These are phyloP conservation scores for Erebia aethiops DNA, from an alignment of 2,888 invertebrate genomes.

Conservation along the genomic window DNA sequence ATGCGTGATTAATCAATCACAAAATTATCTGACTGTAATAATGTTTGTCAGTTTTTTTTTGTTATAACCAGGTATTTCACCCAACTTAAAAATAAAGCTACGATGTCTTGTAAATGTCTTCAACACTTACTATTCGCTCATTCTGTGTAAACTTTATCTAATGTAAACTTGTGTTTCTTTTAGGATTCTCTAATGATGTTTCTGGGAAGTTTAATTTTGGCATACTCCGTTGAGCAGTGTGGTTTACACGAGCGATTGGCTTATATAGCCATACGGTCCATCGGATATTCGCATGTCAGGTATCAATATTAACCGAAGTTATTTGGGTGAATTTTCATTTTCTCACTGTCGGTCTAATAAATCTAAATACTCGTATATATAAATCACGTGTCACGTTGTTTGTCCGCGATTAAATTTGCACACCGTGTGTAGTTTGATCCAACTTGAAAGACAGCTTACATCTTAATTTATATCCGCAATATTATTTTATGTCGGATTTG, in stretches of 20 bases:
- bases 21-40: too few species aligned
- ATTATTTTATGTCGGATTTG: too few species aligned
- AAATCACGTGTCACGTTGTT: too few species aligned
- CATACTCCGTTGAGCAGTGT: conserved; percentile 67
- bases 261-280: conserved; percentile 59
- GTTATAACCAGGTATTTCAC: too few species aligned
- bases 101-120: neutral
- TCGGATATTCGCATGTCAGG: conserved; percentile 69
- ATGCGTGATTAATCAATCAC: too few species aligned
- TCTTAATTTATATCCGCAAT: too few species aligned
- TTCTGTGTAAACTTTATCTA: conserved; percentile 2
- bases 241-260: conserved; percentile 67
- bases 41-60: too few species aligned
- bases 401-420: too few species aligned
- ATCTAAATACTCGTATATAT: too few species aligned
- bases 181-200: conserved; percentile 72
- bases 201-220: conserved; percentile 64
- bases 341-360: too few species aligned
- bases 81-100: neutral
- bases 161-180: conserved; percentile 30
- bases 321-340: neutral
- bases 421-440: too few species aligned
- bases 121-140: neutral
- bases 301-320: conserved; percentile 41
- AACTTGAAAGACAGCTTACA: too few species aligned